phyloP scores from a whole-genome alignment of 2,888 invertebrate species.

The Heteromyza rotundicornis region DNA sequence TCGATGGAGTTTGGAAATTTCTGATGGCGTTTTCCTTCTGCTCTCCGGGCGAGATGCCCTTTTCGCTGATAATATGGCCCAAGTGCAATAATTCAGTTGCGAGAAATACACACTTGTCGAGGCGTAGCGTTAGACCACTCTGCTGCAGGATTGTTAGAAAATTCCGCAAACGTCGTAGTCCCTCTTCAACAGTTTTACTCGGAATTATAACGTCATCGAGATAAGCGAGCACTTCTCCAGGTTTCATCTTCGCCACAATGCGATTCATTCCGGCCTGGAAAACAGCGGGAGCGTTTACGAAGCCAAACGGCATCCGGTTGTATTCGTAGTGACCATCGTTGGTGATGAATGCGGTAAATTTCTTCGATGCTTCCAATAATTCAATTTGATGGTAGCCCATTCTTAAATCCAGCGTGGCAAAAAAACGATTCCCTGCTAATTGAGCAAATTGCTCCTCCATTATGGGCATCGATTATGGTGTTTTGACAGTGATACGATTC shows the following conservation, averaged over 20 bases:
- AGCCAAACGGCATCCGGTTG: constrained; percentile 34
- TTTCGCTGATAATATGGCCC: constrained; percentile 26
- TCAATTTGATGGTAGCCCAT: constrained; percentile 33
- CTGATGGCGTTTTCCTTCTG: no score
- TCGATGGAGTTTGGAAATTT: constrained; percentile 14
- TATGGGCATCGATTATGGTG: no score
- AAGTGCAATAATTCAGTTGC: constrained; percentile 25
- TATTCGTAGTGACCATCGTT: constrained; percentile 30
- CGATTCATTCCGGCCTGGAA: constrained; percentile 24
- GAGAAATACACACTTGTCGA: constrained; percentile 31
- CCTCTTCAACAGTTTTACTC: constrained; percentile 24
- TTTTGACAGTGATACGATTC: no score
- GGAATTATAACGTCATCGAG: constrained; percentile 31
- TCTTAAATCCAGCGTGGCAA: constrained; percentile 18
- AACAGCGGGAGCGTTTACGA: constrained; percentile 29
- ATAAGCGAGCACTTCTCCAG: constrained; percentile 24
- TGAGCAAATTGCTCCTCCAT: no score
- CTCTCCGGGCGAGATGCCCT: no score
- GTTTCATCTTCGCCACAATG: constrained; percentile 10
- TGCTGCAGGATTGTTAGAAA: constrained; percentile 25
- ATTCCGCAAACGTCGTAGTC: constrained; percentile 17
- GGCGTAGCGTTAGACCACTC: constrained; percentile 25
- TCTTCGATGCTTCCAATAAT: constrained; percentile 23
- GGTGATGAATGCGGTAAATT: constrained; percentile 32
- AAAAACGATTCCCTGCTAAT: no score